Evolutionary conservation across 2,797 vertebrate species (phyloP), one percentile per base, ranked within the genome.

Genomic region (Chaenodraco wilsoni): DNA sequence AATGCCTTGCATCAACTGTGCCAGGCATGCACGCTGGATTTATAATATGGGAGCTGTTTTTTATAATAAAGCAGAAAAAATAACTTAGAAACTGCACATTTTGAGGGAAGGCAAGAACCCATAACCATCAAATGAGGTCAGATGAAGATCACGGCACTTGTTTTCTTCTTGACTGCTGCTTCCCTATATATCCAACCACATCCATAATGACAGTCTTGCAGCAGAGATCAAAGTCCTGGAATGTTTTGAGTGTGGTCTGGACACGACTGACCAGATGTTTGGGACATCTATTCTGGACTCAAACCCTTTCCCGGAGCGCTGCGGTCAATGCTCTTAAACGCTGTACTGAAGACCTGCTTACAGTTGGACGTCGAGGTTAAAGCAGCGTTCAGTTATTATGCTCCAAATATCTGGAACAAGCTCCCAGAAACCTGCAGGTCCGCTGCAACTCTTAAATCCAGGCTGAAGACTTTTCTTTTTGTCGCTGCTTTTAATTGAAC

Each of bases 131-230:
- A 66, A 57, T 6, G 59, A 81, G 76, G 75, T 85, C 80, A 82
- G 74, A 52, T 67, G 2, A 1, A 65, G 79, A 85, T 83, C 82
- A 74, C 79, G 79, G 82, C 16, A 49, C 63, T 57, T 23, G 81
- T 77, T 57, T 85, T 73, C 67, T 13, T 69, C 60, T 82, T 65
- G 3, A 59, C 82, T 87, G 74, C 79, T 74, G 72, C 74, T 83
- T 87, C 85, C 41, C 54, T 78, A 85, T 87, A 88, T 84, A 92
- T 82, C 88, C 78, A 62, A 79, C 91, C 93, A 81, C 90, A 86
- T 92, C 74, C 89, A 90, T 93, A 94, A 94, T 95, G 91, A 93
- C 85, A 91, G 92, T 86, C 77, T 81, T 58, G 56, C 65, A 60
- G 1, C 48, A 37, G 62, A 78, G 84, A 92, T 89, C 78, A 87